Percentiles rank a stretch among this genome's conserved stretches.
phyloP scores from a whole-genome alignment of 2,113 vertebrate genomes.

The Chinchilla lanigera region DNA sequence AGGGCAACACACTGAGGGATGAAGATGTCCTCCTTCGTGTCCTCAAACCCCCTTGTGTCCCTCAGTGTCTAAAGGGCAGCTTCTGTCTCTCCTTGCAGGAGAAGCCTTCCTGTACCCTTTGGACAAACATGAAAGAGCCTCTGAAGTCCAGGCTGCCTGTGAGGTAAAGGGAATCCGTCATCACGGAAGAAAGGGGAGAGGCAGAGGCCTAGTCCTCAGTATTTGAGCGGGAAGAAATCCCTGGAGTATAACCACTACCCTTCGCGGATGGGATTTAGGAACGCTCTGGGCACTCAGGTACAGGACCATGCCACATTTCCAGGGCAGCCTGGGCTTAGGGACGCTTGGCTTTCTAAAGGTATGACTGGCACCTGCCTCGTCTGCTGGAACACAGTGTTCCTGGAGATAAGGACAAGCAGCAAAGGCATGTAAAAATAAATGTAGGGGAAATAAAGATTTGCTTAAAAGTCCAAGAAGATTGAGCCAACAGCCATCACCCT shows the following conservation, averaged over 20 bases:
- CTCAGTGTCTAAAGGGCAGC: neutral
- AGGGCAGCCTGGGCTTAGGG: neutral
- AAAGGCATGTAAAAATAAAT: constrained; percentile 53
- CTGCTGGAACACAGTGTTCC: constrained; percentile 24
- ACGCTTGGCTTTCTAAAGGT: constrained; percentile 17
- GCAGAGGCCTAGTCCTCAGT: neutral
- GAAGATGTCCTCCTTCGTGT: neutral
- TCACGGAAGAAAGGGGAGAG: neutral
- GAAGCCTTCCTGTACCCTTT: neutral
- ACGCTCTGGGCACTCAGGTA: neutral
- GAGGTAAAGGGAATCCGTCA: neutral
- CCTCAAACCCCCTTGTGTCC: neutral
- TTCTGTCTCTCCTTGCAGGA: neutral
- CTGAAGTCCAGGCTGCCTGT: constrained; percentile 15
- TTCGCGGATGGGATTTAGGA: neutral
- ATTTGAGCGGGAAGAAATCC: neutral
- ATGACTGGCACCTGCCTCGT: neutral
- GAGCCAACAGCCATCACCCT: constrained; percentile 4
- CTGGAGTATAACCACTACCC: neutral
- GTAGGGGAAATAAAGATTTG: constrained; percentile 13
- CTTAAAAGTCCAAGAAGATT: neutral
- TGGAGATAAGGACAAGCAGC: constrained; percentile 15
- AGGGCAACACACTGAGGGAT: neutral
- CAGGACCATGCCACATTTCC: neutral
- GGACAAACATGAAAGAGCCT: neutral